Evolutionary conservation across 2,797 vertebrate genomes (phyloP).

Genomic region (Onychomys leucogaster): DNA sequence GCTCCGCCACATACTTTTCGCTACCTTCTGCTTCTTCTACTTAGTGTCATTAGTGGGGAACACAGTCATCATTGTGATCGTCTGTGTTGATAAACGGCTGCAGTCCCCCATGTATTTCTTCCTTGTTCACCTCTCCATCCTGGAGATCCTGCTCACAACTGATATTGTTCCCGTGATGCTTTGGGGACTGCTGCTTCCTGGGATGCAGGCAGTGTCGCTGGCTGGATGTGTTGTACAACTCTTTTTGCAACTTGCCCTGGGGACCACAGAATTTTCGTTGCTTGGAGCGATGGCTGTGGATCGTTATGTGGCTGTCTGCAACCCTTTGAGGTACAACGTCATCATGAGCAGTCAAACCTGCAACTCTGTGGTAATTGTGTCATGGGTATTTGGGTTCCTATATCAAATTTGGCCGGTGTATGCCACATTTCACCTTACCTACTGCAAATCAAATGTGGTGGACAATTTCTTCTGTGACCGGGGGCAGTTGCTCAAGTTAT

Average conservation of each 20-base stretch:
- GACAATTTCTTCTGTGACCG: slow-evolving; percentile 77
- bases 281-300: slow-evolving; percentile 67
- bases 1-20: slow-evolving; percentile 34
- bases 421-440: slow-evolving; percentile 62
- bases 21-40: slow-evolving; percentile 62
- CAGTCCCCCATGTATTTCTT: slow-evolving; percentile 77
- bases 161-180: slow-evolving; percentile 49
- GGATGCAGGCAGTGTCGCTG: slow-evolving; percentile 60
- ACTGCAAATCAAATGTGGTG: slow-evolving; percentile 73
- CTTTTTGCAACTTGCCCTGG: slow-evolving; percentile 73
- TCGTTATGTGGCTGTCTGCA: slow-evolving; percentile 67
- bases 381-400: slow-evolving; percentile 69
- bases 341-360: slow-evolving; percentile 64
- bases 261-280: slow-evolving; percentile 67
- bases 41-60: slow-evolving; percentile 60
- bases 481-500: slow-evolving; percentile 68
- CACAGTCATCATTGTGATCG: not conserved
- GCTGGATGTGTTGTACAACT: slow-evolving; percentile 54
- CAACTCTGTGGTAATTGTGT: slow-evolving; percentile 28
- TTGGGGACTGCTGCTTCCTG: slow-evolving; percentile 45
- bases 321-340: slow-evolving; percentile 60
- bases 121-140: slow-evolving; percentile 63
- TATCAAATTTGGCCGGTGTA: slow-evolving; percentile 72
- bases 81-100: slow-evolving; percentile 54
- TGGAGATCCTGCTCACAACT: slow-evolving; percentile 42